Evolutionary conservation across 2,113 vertebrate genomes (phyloP).

Genomic region (Nanger granti): DNA sequence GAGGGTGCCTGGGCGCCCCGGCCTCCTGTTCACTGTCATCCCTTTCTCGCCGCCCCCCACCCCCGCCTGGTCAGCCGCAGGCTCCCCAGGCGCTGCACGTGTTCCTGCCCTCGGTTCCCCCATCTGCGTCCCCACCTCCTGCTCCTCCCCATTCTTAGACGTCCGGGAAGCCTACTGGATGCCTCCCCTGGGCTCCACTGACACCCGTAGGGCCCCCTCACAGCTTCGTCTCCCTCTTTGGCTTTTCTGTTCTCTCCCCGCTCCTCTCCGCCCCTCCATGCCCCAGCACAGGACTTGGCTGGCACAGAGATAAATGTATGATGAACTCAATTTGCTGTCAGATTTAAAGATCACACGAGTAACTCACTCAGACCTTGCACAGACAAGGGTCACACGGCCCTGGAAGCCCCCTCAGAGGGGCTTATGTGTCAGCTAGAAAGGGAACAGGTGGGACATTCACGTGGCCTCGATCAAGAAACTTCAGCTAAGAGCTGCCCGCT

Average conservation of each 20-base stretch:
- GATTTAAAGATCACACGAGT: not conserved
- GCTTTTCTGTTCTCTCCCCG: not conserved
- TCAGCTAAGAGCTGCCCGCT: not conserved
- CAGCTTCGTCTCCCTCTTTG: too few relatives aligned
- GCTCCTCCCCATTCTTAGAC: not conserved
- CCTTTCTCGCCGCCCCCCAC: not conserved
- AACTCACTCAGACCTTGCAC: not conserved
- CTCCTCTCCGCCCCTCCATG: not conserved
- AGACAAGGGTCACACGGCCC: accelerated
- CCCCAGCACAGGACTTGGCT: not conserved
- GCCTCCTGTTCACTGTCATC: not conserved
- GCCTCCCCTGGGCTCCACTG: not conserved
- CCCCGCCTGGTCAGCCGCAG: not conserved
- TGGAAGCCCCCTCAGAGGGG: not conserved
- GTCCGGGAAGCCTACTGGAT: not conserved
- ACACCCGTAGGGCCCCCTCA: accelerated
- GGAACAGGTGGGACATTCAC: not conserved
- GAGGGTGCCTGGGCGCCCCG: too few relatives aligned
- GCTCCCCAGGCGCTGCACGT: not conserved
- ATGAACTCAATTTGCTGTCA: not conserved
- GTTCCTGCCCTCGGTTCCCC: not conserved
- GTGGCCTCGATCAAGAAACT: not conserved
- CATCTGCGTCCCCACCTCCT: not conserved
- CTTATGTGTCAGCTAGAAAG: not conserved
- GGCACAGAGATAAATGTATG: not conserved